Evolutionary conservation across 1,140 invertebrate genomes (phyloP).

Genomic region (Habropoda laboriosa): DNA sequence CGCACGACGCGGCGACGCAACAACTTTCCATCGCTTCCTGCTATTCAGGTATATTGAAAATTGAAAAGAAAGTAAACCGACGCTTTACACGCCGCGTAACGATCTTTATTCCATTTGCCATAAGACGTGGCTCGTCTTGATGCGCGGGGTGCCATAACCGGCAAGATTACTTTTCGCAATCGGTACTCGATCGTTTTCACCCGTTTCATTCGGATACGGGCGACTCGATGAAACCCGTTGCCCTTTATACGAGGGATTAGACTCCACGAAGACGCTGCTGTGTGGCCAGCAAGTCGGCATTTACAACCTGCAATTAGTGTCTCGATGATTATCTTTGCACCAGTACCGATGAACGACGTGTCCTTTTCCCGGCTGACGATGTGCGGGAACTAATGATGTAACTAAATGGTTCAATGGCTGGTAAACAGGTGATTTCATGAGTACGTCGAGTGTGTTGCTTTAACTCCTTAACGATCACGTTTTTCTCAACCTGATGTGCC

Average conservation of each 20-base stretch:
- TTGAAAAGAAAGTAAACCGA: conserved; percentile 42
- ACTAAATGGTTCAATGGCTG: not conserved
- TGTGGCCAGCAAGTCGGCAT: conserved; percentile 57
- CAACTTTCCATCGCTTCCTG: conserved; percentile 49
- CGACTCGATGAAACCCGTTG: conserved; percentile 69
- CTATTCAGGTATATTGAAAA: conserved; percentile 20
- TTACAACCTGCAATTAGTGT: conserved; percentile 60
- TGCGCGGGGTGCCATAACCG: not conserved
- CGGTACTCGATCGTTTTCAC: not conserved
- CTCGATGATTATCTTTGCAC: conserved; percentile 22
- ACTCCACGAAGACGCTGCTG: conserved; percentile 42
- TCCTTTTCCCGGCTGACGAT: conserved; percentile 2
- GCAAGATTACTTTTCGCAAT: conserved; percentile 51
- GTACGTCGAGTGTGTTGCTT: not conserved
- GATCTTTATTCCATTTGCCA: not conserved
- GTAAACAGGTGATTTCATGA: too few species aligned
- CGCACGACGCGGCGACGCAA: conserved; percentile 32
- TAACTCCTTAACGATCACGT: not conserved
- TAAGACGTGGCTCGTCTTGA: not conserved
- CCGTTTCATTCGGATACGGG: not conserved
- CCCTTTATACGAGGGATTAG: too few species aligned
- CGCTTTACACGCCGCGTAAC: not conserved
- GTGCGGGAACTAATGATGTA: not conserved
- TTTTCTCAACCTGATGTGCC: too few species aligned
- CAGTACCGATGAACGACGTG: not conserved